Conservation (phyloP, 2,888 invertebrate species). For the Agonopterix alstromeriana region DNA sequence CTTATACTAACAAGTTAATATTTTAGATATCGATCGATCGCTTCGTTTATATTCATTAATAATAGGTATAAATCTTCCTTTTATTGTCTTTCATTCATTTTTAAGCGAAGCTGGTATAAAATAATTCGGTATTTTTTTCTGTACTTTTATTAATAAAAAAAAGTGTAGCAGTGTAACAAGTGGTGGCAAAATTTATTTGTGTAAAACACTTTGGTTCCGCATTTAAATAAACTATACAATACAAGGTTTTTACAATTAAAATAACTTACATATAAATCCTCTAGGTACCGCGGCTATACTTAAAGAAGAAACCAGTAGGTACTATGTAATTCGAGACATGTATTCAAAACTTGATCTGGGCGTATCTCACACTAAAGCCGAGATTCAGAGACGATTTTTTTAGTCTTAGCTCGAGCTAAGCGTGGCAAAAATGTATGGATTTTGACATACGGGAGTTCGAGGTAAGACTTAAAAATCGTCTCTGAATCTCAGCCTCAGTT, state of each 20-base stretch:
- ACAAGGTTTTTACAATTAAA: not conserved
- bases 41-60: conserved; percentile 63
- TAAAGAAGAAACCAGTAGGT: too few species aligned
- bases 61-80: conserved; percentile 71
- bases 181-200: conserved; percentile 54
- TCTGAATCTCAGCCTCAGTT: too few species aligned
- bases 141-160: conserved; percentile 13
- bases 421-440: too few species aligned
- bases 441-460: too few species aligned
- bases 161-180: conserved; percentile 56
- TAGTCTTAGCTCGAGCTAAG: too few species aligned
- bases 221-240: conserved; percentile 31
- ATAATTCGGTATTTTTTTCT: not conserved
- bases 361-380: too few species aligned
- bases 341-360: too few species aligned
- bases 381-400: too few species aligned
- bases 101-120: conserved; percentile 53
- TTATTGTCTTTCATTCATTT: conserved; percentile 73
- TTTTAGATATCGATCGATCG: conserved; percentile 65
- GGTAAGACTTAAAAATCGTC: too few species aligned
- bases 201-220: conserved; percentile 64
- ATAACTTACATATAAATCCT: too few species aligned
- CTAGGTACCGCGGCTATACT: too few species aligned
- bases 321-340: too few species aligned
- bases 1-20: conserved; percentile 63